A percentile compares a stretch with the other conserved stretches of the same genome.
These are phyloP conservation scores for Urocyon cinereoargenteus DNA, from an alignment of 2,797 vertebrate species.

Conservation along the genomic window DNA sequence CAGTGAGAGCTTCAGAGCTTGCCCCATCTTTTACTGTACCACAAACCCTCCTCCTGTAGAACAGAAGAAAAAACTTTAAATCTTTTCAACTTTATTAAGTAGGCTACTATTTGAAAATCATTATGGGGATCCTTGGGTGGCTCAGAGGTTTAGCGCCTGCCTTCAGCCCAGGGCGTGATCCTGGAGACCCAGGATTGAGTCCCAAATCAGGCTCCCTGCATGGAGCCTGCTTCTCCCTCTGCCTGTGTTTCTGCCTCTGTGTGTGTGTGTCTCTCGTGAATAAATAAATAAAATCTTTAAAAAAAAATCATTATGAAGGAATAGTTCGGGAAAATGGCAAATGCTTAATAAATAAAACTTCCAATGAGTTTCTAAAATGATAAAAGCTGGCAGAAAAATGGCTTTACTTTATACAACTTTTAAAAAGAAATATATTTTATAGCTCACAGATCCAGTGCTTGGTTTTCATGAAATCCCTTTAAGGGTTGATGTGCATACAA, in stretches of 20 bases:
- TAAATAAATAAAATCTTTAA: too few relatives aligned
- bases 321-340: slow-evolving; percentile 28
- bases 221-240: too few relatives aligned
- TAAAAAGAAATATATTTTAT: background rate
- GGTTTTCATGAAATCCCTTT: background rate
- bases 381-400: slow-evolving; percentile 37
- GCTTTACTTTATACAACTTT: background rate
- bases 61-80: slow-evolving; percentile 17
- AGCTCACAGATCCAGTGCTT: background rate
- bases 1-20: background rate
- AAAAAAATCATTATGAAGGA: background rate
- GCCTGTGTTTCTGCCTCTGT: too few relatives aligned
- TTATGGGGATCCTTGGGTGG: too few relatives aligned
- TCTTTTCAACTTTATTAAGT: slow-evolving; percentile 31
- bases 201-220: too few relatives aligned
- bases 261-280: too few relatives aligned
- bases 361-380: background rate
- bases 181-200: too few relatives aligned
- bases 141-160: too few relatives aligned
- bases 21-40: background rate
- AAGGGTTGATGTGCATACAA: background rate
- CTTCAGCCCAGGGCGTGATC: too few relatives aligned
- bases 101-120: slow-evolving; percentile 31
- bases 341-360: background rate
- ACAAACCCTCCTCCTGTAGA: background rate